phyloP scores from a whole-genome alignment of 2,888 invertebrate genomes.

The Chloromyia formosa region DNA sequence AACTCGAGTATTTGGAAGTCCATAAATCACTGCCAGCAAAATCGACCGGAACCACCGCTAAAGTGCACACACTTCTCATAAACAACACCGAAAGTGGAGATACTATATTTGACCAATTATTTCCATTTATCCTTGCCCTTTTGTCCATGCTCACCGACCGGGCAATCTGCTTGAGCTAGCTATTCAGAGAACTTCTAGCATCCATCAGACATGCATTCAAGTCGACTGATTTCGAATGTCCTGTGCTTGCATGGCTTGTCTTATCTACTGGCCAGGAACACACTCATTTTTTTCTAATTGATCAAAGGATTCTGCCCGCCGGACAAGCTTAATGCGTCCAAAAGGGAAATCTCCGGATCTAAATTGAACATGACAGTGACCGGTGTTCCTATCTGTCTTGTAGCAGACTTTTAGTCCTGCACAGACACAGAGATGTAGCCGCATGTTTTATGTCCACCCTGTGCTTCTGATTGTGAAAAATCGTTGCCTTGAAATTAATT shows the following conservation, averaged over 20 bases:
- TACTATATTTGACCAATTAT: slow-evolving; percentile 42
- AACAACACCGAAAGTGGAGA: slow-evolving; percentile 35
- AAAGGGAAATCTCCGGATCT: slow-evolving; percentile 11
- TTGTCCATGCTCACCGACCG: slow-evolving; percentile 28
- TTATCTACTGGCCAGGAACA: slow-evolving; percentile 14
- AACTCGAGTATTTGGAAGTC: slow-evolving; percentile 43
- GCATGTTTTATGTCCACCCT: slow-evolving; percentile 24
- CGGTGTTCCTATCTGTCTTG: slow-evolving; percentile 25
- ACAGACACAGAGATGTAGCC: background rate
- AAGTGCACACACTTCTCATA: background rate
- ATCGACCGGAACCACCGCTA: slow-evolving; percentile 34
- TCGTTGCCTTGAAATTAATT: slow-evolving; percentile 37
- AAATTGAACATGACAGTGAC: slow-evolving; percentile 35
- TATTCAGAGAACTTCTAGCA: background rate
- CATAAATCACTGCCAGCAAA: slow-evolving; percentile 49
- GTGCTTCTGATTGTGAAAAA: slow-evolving; percentile 30
- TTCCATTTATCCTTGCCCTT: slow-evolving; percentile 40
- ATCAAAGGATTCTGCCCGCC: slow-evolving; percentile 22
- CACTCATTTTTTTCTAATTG: slow-evolving; percentile 24
- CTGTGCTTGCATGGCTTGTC: slow-evolving; percentile 11
- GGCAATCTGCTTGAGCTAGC: slow-evolving; percentile 22
- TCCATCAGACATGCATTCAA: slow-evolving; percentile 7
- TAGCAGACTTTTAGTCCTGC: too few relatives aligned
- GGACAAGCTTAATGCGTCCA: background rate
- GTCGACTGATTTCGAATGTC: slow-evolving; percentile 6